These are phyloP conservation scores for Halotydeus destructor DNA, from an alignment of 1,140 invertebrate genomes.

Conservation along the genomic window DNA sequence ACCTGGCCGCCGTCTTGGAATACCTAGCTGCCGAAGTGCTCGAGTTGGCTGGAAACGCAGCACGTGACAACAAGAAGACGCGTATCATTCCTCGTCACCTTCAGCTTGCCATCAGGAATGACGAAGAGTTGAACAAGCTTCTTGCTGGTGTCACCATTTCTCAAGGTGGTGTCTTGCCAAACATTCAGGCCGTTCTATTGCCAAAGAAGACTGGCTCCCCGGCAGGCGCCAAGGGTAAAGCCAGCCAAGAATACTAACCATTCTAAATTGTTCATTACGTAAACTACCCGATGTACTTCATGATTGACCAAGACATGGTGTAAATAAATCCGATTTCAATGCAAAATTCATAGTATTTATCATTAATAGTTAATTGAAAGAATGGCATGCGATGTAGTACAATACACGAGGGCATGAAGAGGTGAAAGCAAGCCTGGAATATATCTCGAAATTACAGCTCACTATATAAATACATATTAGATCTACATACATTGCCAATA, in stretches of 20 bases:
- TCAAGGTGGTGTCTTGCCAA: constrained; percentile 56
- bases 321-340: too few species aligned
- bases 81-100: constrained; percentile 60
- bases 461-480: too few species aligned
- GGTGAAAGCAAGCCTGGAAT: too few species aligned
- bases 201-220: constrained; percentile 37
- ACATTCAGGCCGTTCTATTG: constrained; percentile 45
- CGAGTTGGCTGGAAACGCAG: constrained; percentile 47
- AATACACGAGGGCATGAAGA: too few species aligned
- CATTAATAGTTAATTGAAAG: too few species aligned
- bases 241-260: not conserved
- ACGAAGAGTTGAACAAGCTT: constrained; percentile 59
- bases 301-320: too few species aligned
- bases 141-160: constrained; percentile 60
- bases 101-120: constrained; percentile 59
- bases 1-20: constrained; percentile 32
- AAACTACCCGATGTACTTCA: too few species aligned
- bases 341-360: too few species aligned
- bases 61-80: constrained; percentile 35
- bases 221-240: not conserved
- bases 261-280: too few species aligned
- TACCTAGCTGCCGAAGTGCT: constrained; percentile 36
- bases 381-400: too few species aligned
- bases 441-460: too few species aligned
- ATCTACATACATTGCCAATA: too few species aligned